Evolutionary conservation across 2,113 vertebrate species (phyloP).

Genomic region (Columba janthina): DNA sequence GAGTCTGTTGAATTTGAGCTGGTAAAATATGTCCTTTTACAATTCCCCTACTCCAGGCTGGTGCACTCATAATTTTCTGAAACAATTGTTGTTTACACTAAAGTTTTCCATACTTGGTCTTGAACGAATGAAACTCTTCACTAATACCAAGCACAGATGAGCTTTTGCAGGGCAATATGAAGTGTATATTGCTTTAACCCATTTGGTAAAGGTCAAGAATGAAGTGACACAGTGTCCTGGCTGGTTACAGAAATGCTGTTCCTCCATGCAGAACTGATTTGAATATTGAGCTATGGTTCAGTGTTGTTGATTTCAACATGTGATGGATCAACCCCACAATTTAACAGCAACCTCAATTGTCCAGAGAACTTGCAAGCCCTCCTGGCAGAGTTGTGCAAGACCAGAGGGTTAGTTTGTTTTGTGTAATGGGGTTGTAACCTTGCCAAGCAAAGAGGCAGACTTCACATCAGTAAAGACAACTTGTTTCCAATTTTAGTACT

Average conservation of each 20-base stretch:
- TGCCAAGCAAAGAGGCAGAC: neutral
- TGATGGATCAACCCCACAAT: constrained; percentile 3
- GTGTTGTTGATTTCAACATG: constrained; percentile 33
- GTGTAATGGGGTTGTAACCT: neutral
- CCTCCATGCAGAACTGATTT: constrained; percentile 1
- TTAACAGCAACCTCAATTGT: constrained; percentile 29
- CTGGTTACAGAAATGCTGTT: neutral
- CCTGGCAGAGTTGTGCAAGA: constrained; percentile 32
- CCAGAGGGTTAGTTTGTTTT: constrained; percentile 2
- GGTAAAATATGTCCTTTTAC: neutral
- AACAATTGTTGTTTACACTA: neutral
- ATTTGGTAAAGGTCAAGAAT: constrained; percentile 23
- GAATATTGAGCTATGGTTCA: constrained; percentile 27
- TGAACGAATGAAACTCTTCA: neutral
- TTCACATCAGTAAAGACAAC: neutral
- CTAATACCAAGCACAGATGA: neutral
- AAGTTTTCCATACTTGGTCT: neutral
- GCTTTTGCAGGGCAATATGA: neutral
- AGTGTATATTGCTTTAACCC: constrained; percentile 6
- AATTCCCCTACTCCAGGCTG: neutral
- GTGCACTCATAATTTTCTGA: neutral
- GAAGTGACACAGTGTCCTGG: neutral
- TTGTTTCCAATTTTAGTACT: neutral
- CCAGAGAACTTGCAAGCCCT: constrained; percentile 32
- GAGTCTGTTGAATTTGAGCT: neutral